phyloP scores from a whole-genome alignment of 2,113 vertebrate species.

The Thunnus maccoyii region DNA sequence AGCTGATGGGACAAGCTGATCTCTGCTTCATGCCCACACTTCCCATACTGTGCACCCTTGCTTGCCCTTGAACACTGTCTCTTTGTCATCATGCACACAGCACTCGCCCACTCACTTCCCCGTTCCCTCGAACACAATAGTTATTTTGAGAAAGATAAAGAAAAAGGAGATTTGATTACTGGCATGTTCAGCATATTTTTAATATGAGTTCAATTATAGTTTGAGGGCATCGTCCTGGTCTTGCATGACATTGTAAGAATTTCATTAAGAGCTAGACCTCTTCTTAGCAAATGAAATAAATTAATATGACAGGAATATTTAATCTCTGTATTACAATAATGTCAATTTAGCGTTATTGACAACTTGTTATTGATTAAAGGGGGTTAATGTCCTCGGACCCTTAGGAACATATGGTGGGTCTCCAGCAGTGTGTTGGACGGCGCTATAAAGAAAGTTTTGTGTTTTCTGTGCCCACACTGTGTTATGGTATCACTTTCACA shows the following conservation, averaged over 20 bases:
- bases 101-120: conserved; percentile 59
- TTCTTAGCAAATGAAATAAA: not conserved
- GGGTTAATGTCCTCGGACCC: conserved; percentile 8
- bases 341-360: not conserved
- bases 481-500: conserved; percentile 71
- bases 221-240: not conserved
- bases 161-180: not conserved
- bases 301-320: not conserved
- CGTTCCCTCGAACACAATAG: conserved; percentile 6
- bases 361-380: conserved; percentile 15
- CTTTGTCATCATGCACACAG: conserved; percentile 55
- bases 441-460: conserved; percentile 69
- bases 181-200: not conserved
- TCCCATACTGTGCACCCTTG: conserved; percentile 52
- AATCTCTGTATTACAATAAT: not conserved
- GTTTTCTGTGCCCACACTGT: conserved; percentile 67
- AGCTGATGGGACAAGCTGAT: conserved; percentile 59
- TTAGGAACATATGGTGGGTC: conserved; percentile 37
- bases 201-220: not conserved
- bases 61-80: conserved; percentile 56
- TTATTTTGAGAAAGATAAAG: not conserved
- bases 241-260: not conserved
- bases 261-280: not conserved
- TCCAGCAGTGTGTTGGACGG: conserved; percentile 22
- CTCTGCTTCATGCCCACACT: conserved; percentile 57